Conservation (phyloP, 2,888 invertebrate genomes). For the Nycteola revayana region DNA sequence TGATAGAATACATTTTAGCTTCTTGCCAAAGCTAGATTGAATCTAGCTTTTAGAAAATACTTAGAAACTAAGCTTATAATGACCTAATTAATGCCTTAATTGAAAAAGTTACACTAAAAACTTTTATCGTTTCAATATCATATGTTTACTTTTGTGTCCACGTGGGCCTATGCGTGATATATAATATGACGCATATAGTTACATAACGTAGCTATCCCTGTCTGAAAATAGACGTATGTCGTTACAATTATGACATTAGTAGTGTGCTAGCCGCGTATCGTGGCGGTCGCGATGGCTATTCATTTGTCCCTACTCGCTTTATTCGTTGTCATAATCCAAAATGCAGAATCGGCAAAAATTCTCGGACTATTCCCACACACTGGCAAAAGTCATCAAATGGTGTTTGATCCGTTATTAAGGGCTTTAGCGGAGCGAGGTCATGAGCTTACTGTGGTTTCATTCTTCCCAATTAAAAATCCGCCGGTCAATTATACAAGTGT, state of each 20-base stretch:
- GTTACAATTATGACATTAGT: neutral
- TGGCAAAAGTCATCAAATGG: constrained; percentile 75
- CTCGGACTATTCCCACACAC: constrained; percentile 66
- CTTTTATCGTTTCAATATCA: no score
- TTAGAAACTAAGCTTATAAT: no score
- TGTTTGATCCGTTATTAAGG: constrained; percentile 66
- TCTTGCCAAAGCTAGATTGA: no score
- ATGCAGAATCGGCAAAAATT: constrained; percentile 41
- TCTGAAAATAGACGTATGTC: no score
- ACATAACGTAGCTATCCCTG: no score
- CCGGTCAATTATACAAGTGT: constrained; percentile 48
- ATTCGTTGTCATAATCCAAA: constrained; percentile 28
- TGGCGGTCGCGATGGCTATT: constrained; percentile 49
- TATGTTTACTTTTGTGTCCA: no score
- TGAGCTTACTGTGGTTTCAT: constrained; percentile 69
- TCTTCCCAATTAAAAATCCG: constrained; percentile 49
- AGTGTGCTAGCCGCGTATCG: constrained; percentile 32
- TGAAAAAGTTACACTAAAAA: no score
- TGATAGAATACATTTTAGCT: no score
- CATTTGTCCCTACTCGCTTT: constrained; percentile 36
- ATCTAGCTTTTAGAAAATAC: no score
- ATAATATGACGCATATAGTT: no score
- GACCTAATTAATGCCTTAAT: no score
- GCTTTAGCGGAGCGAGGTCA: constrained; percentile 66
- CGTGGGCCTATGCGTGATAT: no score